Evolutionary conservation across 2,113 vertebrate genomes (phyloP), one percentile per base, ranked within the genome.

Genomic region (Rutilus rutilus): DNA sequence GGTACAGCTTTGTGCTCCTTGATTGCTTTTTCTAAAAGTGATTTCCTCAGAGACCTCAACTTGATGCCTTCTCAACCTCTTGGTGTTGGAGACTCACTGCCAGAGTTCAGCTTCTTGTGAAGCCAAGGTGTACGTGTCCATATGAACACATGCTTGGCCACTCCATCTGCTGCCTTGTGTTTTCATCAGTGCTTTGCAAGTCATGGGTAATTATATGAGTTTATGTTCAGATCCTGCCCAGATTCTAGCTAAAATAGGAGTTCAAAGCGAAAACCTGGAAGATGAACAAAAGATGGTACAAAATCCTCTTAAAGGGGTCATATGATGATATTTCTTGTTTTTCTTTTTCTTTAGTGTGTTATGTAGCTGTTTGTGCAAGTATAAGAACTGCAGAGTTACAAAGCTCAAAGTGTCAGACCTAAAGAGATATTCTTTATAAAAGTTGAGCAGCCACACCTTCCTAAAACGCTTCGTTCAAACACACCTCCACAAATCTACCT

Each of bases 11-110:
- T 83, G 65, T 71, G 62, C 27, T 39, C 21, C 27, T 39, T 65
- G 75, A 78, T 76, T 82, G n/a, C 71, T 76, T 78, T 78, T 85
- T 52, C 74, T 78, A 33, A 85, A 85, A 57, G 74, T 33, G 50
- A 77, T 85, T 78, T 85, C 60, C 60, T 52, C n/a, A 12, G 74
- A 67, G 75, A 78, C 60, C n/a, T n/a, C 25, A 45, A 67, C 62
- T 36, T 52, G 64, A 85, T 62, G 59, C 74, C 45, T 78, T 6
- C 59, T 50, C 42, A 65, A 33, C 47, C 75, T 27, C 73, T 60
- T 21, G 69, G 11, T 62, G 54, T 10, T 17, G 25, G 6, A 69
- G 30, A 57, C 42, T 33, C 23, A 78, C 54, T 59, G 57, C 17
- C 71, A 9, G 33, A 30, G 42, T 62, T 79, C 39, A 50, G 54